Evolutionary conservation across 2,888 invertebrate species (phyloP).

Genomic region (Arrhopalites spinosus): DNA sequence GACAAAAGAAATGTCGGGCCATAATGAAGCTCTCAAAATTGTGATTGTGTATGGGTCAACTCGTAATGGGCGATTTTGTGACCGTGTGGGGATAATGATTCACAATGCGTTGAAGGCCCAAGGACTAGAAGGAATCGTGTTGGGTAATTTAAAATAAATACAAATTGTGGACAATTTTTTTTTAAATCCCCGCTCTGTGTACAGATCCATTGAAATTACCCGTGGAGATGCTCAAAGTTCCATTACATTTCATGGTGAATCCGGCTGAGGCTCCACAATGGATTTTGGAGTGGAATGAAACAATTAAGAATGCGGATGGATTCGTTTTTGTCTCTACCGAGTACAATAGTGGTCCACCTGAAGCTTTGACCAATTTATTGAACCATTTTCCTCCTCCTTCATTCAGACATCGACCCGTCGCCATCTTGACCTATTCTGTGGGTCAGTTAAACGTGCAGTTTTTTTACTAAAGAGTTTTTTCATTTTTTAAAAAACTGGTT

Average conservation of each 20-base stretch:
- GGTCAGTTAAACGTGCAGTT: conserved; percentile 57
- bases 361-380: conserved; percentile 61
- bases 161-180: no score
- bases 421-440: conserved; percentile 58
- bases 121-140: conserved; percentile 56
- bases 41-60: conserved; percentile 57
- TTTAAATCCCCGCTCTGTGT: conserved; percentile 26
- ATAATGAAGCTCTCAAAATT: no score
- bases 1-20: no score
- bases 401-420: conserved; percentile 59
- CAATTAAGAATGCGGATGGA: conserved; percentile 59
- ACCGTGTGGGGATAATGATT: conserved; percentile 58
- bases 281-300: conserved; percentile 57
- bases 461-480: no score
- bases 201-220: conserved; percentile 60
- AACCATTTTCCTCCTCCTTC: conserved; percentile 61
- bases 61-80: conserved; percentile 57
- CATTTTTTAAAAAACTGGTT: no score
- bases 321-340: conserved; percentile 60
- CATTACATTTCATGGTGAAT: conserved; percentile 57
- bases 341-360: conserved; percentile 61
- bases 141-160: conserved; percentile 56
- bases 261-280: conserved; percentile 57
- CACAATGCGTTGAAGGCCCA: conserved; percentile 55
- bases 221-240: conserved; percentile 58